phyloP scores from a whole-genome alignment of 2,113 vertebrate genomes.

The Mellivora capensis region DNA sequence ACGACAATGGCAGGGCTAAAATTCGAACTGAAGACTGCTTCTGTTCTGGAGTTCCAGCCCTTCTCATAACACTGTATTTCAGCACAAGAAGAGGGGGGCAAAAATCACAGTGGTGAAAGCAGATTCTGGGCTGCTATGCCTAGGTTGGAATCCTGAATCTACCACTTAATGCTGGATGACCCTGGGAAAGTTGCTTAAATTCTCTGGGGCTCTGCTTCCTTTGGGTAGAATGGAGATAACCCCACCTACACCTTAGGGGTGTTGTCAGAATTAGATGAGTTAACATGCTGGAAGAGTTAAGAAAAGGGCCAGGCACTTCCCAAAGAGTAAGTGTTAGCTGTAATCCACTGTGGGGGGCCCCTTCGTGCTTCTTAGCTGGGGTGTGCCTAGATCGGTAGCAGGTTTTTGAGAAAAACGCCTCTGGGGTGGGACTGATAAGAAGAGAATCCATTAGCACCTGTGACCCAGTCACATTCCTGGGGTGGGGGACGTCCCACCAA shows the following conservation, averaged over 20 bases:
- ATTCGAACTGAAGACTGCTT: neutral
- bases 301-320: neutral
- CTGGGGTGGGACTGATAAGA: conserved; percentile 11
- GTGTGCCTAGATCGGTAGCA: conserved; percentile 10
- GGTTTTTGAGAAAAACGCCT: conserved; percentile 24
- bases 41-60: neutral
- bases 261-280: neutral
- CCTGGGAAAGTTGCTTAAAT: conserved; percentile 2
- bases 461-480: conserved; percentile 42
- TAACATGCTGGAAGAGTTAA: neutral
- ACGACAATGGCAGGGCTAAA: neutral
- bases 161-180: neutral
- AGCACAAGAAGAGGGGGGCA: neutral
- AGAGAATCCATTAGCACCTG: conserved; percentile 34
- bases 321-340: neutral
- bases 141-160: neutral
- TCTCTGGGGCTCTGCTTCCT: neutral
- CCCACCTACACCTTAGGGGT: neutral
- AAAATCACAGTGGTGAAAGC: neutral
- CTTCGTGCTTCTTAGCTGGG: neutral
- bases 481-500: neutral
- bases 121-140: neutral
- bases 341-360: neutral
- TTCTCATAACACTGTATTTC: neutral
- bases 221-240: neutral